A percentile compares a stretch with the other conserved stretches of the same genome.
These are phyloP conservation scores for Abramis brama DNA, from an alignment of 2,113 vertebrate genomes.

Conservation along the genomic window DNA sequence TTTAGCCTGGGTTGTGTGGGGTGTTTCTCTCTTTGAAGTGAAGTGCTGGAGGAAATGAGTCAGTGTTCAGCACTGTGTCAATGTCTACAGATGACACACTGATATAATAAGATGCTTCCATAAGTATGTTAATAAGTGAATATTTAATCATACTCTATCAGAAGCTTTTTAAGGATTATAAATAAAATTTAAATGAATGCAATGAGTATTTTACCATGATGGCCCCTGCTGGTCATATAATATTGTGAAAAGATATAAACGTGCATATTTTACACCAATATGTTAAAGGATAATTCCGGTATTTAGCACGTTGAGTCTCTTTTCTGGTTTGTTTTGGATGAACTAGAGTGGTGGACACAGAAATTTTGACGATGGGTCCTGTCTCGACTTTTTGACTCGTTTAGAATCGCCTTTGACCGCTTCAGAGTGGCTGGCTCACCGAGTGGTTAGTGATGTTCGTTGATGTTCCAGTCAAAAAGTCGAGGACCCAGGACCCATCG, in stretches of 20 bases:
- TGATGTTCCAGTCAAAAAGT: too few species aligned
- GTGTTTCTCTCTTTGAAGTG: constrained; percentile 22
- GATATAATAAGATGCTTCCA: constrained; percentile 3
- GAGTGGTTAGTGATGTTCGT: too few species aligned
- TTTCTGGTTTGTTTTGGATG: too few species aligned
- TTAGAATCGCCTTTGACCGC: too few species aligned
- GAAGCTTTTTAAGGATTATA: neutral
- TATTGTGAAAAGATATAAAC: neutral
- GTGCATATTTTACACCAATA: neutral
- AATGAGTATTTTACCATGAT: neutral
- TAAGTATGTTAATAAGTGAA: neutral
- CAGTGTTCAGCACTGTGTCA: constrained; percentile 3
- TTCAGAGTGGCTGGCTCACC: too few species aligned
- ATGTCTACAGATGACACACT: constrained; percentile 11
- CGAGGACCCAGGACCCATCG: too few species aligned
- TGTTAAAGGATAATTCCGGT: neutral
- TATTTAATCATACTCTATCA: constrained; percentile 13
- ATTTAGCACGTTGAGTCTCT: too few species aligned
- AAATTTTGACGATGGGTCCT: too few species aligned
- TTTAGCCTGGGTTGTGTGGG: constrained; percentile 34
- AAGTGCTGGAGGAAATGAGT: constrained; percentile 27
- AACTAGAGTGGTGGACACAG: too few species aligned
- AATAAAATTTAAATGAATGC: neutral
- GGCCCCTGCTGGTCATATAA: neutral
- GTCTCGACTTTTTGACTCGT: too few species aligned